Evolutionary conservation across 2,113 vertebrate species (phyloP).

Genomic region (Gallinago media): DNA sequence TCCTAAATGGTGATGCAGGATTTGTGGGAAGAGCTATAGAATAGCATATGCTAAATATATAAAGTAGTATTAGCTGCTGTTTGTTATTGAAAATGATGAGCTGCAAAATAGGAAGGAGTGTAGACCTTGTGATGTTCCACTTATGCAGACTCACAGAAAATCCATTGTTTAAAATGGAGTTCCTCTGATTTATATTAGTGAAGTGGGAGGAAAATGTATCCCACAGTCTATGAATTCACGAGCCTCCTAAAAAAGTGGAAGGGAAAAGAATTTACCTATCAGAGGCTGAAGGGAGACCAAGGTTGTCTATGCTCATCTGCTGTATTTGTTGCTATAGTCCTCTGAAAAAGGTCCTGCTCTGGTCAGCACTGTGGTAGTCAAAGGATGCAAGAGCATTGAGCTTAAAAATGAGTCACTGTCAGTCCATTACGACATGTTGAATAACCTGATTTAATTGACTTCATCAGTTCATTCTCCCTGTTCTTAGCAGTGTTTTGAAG

Average conservation of each 20-base stretch:
- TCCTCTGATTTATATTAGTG: neutral
- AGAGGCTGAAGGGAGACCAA: neutral
- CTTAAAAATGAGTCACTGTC: neutral
- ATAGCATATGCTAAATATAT: neutral
- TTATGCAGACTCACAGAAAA: neutral
- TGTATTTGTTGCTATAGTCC: neutral
- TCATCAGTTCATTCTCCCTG: neutral
- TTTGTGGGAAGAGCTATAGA: neutral
- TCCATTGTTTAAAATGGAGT: neutral
- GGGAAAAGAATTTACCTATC: neutral
- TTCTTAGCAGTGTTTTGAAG: neutral
- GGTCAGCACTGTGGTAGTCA: neutral
- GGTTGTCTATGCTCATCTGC: neutral
- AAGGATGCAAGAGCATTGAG: neutral
- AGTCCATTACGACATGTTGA: neutral
- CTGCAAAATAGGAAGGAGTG: neutral
- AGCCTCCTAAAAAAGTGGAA: neutral
- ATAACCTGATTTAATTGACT: constrained; percentile 1
- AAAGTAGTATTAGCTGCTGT: neutral
- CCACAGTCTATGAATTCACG: neutral
- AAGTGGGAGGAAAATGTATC: neutral
- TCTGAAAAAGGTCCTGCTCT: neutral
- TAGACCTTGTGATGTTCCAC: neutral
- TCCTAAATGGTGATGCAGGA: neutral
- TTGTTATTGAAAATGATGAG: neutral